Conservation (phyloP, 2,797 vertebrate species). For the Hydrophis major region DNA sequence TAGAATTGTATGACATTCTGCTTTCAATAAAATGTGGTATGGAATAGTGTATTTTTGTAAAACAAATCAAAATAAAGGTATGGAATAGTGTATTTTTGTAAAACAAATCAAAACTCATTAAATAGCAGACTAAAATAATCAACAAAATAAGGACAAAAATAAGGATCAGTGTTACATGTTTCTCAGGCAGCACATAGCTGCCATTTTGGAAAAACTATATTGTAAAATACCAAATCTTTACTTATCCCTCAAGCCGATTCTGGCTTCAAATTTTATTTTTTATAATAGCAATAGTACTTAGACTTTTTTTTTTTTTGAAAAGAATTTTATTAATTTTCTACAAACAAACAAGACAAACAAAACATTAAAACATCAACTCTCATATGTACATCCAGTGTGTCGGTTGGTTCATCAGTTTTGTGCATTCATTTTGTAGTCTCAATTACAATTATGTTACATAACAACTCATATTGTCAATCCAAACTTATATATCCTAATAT, state of each 20-base stretch:
- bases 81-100: neutral
- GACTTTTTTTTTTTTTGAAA: too few species aligned
- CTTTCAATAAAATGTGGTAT: neutral
- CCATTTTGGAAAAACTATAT: conserved; percentile 11
- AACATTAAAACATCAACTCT: too few species aligned
- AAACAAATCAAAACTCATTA: neutral
- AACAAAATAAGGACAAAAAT: neutral
- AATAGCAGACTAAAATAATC: neutral
- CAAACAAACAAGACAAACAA: too few species aligned
- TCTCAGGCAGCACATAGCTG: neutral
- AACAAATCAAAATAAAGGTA: neutral
- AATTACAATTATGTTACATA: too few species aligned
- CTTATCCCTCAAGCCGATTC: neutral
- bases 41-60: neutral
- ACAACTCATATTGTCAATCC: too few species aligned
- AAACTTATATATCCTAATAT: too few species aligned
- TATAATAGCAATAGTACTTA: neutral
- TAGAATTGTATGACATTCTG: neutral
- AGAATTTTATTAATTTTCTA: too few species aligned
- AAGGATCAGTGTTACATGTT: neutral
- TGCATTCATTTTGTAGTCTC: too few species aligned
- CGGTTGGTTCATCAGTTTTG: too few species aligned
- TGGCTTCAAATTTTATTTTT: conserved; percentile 10
- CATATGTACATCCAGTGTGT: too few species aligned
- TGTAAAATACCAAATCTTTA: neutral